Evolutionary conservation across 2,797 vertebrate species (phyloP), one percentile per base, ranked within the genome.

Genomic region (Anguilla pacifica): DNA sequence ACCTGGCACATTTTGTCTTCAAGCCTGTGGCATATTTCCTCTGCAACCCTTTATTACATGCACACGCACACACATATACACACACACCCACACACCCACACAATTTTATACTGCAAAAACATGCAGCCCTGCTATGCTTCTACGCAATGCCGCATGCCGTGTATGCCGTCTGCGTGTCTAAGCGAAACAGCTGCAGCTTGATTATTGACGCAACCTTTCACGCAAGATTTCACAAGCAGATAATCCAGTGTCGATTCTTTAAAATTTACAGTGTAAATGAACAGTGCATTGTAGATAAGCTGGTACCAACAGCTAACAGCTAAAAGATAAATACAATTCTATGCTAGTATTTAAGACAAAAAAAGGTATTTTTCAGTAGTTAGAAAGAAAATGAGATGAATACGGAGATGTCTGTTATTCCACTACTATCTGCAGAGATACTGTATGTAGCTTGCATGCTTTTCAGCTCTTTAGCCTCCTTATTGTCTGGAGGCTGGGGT

Each of bases 371-470:
- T 55, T 57, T 84, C 83, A 84, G 83, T 55, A 84, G n/a, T 59
- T 82, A 9, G 7, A 84, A 28, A 55, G 49, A 15, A 84, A 84
- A 55, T 84, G 83, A 57, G 83, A 84, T 84, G 83, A 84, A 84
- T 53, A 57, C 25, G 2, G 77, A 46, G 79, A 3, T n/a, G 43
- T 49, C 46, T 13, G 79, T 43, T 39, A 46, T 11, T n/a, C 22
- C 43, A 82, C 25, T 51, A 77, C 3, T 39, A 77, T 77, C 74
- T 77, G 43, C 79, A 82, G 79, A 82, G 19, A 25, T 49, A 6
- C 43, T 46, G 51, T 53, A 51, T 10, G 46, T 51, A 49, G 22
- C 79, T 22, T 51, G 25, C 79, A 25, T 82, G 5, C 79, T 46
- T 46, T 13, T 13, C 79, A 82, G 79, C 22, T n/a, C 79, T 51